Conservation (phyloP, 2,888 invertebrate species). For the Trichopria drosophilae region DNA sequence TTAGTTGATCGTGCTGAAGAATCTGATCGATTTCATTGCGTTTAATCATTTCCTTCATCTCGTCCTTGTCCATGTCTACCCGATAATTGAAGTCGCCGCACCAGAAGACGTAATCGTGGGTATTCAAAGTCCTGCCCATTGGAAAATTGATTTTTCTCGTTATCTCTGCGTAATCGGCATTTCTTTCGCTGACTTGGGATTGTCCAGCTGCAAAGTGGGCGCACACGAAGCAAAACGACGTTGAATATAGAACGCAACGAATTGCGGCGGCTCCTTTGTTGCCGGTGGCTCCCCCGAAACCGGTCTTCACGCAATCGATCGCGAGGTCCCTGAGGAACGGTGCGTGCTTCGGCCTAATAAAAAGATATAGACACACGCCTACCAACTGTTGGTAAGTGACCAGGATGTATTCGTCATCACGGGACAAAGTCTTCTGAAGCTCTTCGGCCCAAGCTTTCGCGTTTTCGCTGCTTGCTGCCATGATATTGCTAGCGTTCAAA, state of each 20-base stretch:
- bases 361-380: constrained; percentile 95
- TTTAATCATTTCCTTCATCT: constrained; percentile 81
- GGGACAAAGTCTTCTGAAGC: constrained; percentile 85
- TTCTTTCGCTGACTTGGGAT: constrained; percentile 90
- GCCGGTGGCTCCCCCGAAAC: constrained; percentile 93
- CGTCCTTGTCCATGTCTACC: constrained; percentile 92
- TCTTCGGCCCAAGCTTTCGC: constrained; percentile 95
- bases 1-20: constrained; percentile 85
- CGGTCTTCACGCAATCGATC: constrained; percentile 95
- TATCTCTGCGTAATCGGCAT: constrained; percentile 96
- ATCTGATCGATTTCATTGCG: constrained; percentile 76
- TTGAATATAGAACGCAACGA: constrained; percentile 86
- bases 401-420: constrained; percentile 85
- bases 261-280: constrained; percentile 97
- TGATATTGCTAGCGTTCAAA: constrained; percentile 96
- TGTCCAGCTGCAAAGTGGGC: constrained; percentile 99
- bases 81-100: constrained; percentile 99
- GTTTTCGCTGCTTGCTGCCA: constrained; percentile 92
- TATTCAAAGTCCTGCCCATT: constrained; percentile 87
- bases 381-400: constrained; percentile 94
- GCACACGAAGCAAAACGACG: constrained; percentile 96
- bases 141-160: constrained; percentile 87
- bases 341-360: constrained; percentile 85
- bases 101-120: constrained; percentile 99
- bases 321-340: constrained; percentile 91